Evolutionary conservation across 2,113 vertebrate species (phyloP), one percentile per base, ranked within the genome.

Genomic region (Bagarius yarrelli): DNA sequence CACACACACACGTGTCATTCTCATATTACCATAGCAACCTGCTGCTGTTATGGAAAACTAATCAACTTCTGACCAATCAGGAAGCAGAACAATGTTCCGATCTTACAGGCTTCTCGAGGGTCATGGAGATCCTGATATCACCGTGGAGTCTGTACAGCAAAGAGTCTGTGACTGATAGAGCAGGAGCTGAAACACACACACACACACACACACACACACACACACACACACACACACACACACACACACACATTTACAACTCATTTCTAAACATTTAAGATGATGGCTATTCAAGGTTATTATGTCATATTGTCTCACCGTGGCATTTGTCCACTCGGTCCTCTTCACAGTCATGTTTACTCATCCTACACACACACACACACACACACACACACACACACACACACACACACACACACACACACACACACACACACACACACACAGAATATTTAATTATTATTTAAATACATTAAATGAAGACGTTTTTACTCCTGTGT

Each of bases 61-160:
- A 67, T 67, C 4, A 67, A 67, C 40, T 25, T 47, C 40, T 21
- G 47, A 72, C 67, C 67, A 70, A 72, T 52, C 44, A 72, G 47
- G 21, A 30, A 64, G 66, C 53, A 50, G n/a, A 56, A 2, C 44
- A n/a, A 27, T 1, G 25, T 18, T 9, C 25, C 8, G 53, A 61
- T 93, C 95, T 94, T 90, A 99, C 97, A 63, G 96, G 95, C 85
- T 94, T 95, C 91, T 97, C 95, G 21, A 94, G 94, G 92, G 97
- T 98, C 89, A 99, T 94, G 21, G 97, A 95, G 72, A 96, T 96
- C 84, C 97, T 91, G 86, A 99, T 96, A 93, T 99, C 97, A 86
- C 96, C 95, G 83, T 96, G 96, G 91, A 98, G 95, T 47, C 94
- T 88, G 87, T 97, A 96, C 84, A 99, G 96, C 32, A 95, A 93